phyloP scores from a whole-genome alignment of 2,797 vertebrate genomes.

The Petrocephalus sullivani region DNA sequence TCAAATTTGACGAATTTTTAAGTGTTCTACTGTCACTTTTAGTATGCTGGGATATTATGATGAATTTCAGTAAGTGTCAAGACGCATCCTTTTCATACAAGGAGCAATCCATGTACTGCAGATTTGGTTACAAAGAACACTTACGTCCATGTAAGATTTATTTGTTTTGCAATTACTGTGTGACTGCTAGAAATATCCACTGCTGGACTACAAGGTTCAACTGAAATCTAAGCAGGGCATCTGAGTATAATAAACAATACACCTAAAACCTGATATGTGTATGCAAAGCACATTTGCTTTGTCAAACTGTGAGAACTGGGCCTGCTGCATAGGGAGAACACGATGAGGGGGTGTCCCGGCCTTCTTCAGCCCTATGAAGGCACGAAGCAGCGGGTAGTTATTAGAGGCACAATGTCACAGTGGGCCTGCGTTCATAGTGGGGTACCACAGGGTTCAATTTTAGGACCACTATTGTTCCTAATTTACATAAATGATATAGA shows the following conservation, averaged over 20 bases:
- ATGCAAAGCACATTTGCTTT: neutral
- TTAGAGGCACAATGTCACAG: too few relatives aligned
- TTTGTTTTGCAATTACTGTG: neutral
- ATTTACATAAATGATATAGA: too few relatives aligned
- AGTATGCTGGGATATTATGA: neutral
- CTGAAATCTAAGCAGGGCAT: neutral
- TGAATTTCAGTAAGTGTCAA: neutral
- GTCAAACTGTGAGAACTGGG: neutral
- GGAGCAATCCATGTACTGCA: neutral
- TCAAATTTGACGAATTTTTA: neutral
- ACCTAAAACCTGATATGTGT: neutral
- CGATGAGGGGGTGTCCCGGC: neutral
- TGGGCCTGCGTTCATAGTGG: too few relatives aligned
- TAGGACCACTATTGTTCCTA: too few relatives aligned
- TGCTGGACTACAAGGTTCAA: neutral
- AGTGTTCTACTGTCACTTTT: neutral
- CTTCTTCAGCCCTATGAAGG: neutral
- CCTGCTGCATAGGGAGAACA: neutral
- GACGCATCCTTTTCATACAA: neutral
- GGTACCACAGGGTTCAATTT: too few relatives aligned
- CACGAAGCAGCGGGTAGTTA: too few relatives aligned
- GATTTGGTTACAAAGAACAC: neutral
- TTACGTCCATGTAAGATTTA: neutral
- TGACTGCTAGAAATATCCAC: neutral
- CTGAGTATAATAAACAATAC: neutral